phyloP scores from a whole-genome alignment of 1,140 invertebrate species.

The Drosophila bocki region DNA sequence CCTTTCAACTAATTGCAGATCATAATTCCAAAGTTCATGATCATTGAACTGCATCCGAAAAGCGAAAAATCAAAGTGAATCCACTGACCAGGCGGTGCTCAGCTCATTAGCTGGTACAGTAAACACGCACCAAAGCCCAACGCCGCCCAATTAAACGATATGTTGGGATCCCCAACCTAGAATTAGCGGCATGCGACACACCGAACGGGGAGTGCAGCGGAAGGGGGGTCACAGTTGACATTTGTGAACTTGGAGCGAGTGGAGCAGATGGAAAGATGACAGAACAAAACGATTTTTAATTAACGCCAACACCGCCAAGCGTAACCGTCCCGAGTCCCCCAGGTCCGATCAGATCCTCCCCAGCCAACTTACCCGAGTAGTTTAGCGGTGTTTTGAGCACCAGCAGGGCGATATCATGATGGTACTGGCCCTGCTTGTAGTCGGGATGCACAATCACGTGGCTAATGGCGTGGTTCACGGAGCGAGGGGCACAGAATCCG shows the following conservation, averaged over 20 bases:
- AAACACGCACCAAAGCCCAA: slow-evolving; percentile 53
- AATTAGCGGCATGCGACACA: slow-evolving; percentile 69
- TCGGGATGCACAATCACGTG: slow-evolving; percentile 89
- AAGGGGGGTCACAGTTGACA: slow-evolving; percentile 47
- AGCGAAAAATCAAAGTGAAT: slow-evolving; percentile 32
- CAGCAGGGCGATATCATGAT: slow-evolving; percentile 89
- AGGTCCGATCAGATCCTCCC: neutral
- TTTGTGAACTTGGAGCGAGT: slow-evolving; percentile 67
- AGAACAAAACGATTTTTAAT: slow-evolving; percentile 83
- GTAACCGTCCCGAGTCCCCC: slow-evolving; percentile 40
- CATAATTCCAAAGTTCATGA: slow-evolving; percentile 41
- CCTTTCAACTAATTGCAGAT: neutral
- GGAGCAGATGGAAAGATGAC: slow-evolving; percentile 47
- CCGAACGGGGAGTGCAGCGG: neutral
- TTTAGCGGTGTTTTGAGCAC: slow-evolving; percentile 88
- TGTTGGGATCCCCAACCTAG: slow-evolving; percentile 48
- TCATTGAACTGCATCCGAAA: slow-evolving; percentile 51
- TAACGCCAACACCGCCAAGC: slow-evolving; percentile 68
- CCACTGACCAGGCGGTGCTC: slow-evolving; percentile 23
- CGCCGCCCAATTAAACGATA: slow-evolving; percentile 41
- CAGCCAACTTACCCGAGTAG: slow-evolving; percentile 87
- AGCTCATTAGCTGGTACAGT: slow-evolving; percentile 59
- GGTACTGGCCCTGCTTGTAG: slow-evolving; percentile 89
- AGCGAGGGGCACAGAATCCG: slow-evolving; percentile 88
- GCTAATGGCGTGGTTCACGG: slow-evolving; percentile 88